Percentiles rank a stretch among this genome's conserved stretches.
Evolutionary conservation across 2,113 vertebrate genomes (phyloP).

Genomic region (Hippocampus guttulatus): DNA sequence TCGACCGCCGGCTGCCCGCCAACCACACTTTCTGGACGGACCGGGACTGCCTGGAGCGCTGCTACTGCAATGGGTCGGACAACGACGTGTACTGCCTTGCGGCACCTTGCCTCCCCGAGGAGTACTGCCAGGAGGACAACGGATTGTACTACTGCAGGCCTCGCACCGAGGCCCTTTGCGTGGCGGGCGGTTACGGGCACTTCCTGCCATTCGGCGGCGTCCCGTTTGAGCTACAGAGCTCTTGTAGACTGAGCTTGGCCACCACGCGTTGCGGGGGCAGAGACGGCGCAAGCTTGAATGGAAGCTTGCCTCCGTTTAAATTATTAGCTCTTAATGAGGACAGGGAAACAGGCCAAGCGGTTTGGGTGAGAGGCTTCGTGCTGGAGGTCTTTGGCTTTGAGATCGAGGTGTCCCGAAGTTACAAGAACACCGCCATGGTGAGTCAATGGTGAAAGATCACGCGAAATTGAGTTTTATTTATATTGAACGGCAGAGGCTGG

Average conservation of each 20-base stretch:
- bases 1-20: slow-evolving; percentile 81
- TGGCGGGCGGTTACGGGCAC: slow-evolving; percentile 87
- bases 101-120: slow-evolving; percentile 79
- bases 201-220: slow-evolving; percentile 86
- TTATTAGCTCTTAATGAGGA: slow-evolving; percentile 85
- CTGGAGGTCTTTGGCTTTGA: slow-evolving; percentile 86
- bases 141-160: slow-evolving; percentile 84
- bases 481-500: too few relatives aligned
- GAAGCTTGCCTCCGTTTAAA: slow-evolving; percentile 75
- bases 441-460: slow-evolving; percentile 46
- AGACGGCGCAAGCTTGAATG: slow-evolving; percentile 8
- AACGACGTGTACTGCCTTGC: slow-evolving; percentile 89
- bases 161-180: slow-evolving; percentile 85
- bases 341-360: slow-evolving; percentile 85
- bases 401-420: slow-evolving; percentile 86
- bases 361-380: slow-evolving; percentile 91
- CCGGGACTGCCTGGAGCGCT: slow-evolving; percentile 89
- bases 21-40: slow-evolving; percentile 96
- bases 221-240: slow-evolving; percentile 93
- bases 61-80: slow-evolving; percentile 94
- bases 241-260: slow-evolving; percentile 82
- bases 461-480: not conserved
- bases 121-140: slow-evolving; percentile 84
- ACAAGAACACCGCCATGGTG: slow-evolving; percentile 91
- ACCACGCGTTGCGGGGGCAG: slow-evolving; percentile 70